These are phyloP conservation scores for Pampusana beccarii DNA, from an alignment of 2,113 vertebrate species.

Conservation along the genomic window DNA sequence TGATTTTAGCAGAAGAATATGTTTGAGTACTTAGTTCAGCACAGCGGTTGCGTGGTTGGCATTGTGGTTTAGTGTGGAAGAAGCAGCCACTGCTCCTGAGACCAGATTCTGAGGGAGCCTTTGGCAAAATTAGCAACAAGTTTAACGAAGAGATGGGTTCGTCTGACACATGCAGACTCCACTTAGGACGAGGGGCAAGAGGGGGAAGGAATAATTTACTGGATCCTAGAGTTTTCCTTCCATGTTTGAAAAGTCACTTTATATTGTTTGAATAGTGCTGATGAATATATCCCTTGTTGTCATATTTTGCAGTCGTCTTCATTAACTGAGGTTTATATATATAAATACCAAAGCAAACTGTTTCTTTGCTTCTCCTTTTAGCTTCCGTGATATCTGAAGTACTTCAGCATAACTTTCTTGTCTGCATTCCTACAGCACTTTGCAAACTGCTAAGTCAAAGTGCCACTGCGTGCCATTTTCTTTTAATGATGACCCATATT, in stretches of 20 bases:
- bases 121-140: neutral
- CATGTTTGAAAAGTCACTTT: neutral
- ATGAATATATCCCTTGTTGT: neutral
- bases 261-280: neutral
- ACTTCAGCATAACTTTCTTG: neutral
- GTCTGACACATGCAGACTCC: neutral
- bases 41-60: fast-evolving
- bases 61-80: neutral
- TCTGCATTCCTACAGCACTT: neutral
- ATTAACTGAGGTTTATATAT: neutral
- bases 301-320: neutral
- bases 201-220: neutral
- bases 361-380: neutral
- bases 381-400: neutral
- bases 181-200: neutral
- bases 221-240: neutral
- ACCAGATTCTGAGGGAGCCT: neutral
- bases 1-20: neutral
- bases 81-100: neutral
- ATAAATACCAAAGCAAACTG: neutral
- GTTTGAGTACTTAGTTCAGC: neutral
- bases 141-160: neutral
- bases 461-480: neutral
- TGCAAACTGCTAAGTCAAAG: neutral
- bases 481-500: neutral